Conservation (phyloP, 2,113 vertebrate species). For the Garra rufa region DNA sequence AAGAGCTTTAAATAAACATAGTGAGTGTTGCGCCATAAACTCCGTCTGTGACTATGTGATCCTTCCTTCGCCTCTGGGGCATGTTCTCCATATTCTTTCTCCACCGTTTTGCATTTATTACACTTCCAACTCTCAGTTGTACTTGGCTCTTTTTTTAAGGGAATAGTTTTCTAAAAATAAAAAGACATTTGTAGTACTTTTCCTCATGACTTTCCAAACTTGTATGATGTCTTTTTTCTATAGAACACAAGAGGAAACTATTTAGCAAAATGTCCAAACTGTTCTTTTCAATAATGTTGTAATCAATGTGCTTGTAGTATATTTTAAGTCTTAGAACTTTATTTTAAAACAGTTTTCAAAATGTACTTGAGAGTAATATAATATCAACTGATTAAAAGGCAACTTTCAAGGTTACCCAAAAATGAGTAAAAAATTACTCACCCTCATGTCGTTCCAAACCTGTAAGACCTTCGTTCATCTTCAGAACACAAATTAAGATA, state of each 20-base stretch:
- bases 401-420: too few relatives aligned
- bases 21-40: slow-evolving; percentile 11
- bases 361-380: too few relatives aligned
- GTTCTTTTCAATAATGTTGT: neutral
- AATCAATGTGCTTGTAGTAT: too few relatives aligned
- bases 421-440: too few relatives aligned
- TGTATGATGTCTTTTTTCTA: neutral
- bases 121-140: neutral
- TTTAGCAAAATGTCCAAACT: neutral
- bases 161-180: neutral
- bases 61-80: neutral
- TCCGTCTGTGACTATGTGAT: slow-evolving; percentile 5
- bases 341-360: too few relatives aligned
- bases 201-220: neutral
- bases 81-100: neutral
- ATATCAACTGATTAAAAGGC: too few relatives aligned
- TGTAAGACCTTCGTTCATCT: too few relatives aligned
- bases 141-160: neutral
- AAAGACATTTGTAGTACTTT: neutral
- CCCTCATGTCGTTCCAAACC: too few relatives aligned
- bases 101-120: slow-evolving; percentile 1
- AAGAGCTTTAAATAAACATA: slow-evolving; percentile 47
- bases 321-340: too few relatives aligned
- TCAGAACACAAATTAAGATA: too few relatives aligned
- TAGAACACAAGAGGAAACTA: neutral